These are phyloP conservation scores for Pseudopipra pipra DNA, from an alignment of 2,113 vertebrate genomes.

Conservation along the genomic window DNA sequence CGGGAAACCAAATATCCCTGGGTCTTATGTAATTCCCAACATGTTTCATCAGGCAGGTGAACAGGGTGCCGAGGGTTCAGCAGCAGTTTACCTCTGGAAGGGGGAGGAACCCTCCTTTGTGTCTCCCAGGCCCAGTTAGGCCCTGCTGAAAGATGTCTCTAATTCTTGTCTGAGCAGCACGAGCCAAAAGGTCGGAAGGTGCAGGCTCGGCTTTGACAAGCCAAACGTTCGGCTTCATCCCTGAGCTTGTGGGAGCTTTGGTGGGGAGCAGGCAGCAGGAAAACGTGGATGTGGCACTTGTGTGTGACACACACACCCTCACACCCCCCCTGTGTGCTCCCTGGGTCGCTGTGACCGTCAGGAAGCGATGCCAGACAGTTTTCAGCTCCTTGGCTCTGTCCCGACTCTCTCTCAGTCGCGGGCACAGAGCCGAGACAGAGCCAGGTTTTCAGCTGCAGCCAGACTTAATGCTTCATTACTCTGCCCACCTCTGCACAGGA, in stretches of 20 bases:
- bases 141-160: conserved; percentile 49
- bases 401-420: background rate
- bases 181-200: conserved; percentile 14
- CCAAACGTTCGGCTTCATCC: conserved; percentile 23
- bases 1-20: background rate
- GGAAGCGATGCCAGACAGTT: conserved; percentile 58
- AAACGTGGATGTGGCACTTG: background rate
- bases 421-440: conserved; percentile 67
- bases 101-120: conserved; percentile 3
- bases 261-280: background rate
- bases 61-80: conserved; percentile 5
- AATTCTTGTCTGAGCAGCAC: background rate
- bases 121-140: background rate
- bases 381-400: conserved; percentile 33
- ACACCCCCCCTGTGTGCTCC: background rate
- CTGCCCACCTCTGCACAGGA: conserved; percentile 69
- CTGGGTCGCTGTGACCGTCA: background rate
- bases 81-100: background rate
- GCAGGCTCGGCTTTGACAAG: background rate
- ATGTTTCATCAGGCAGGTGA: conserved; percentile 40
- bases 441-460: conserved; percentile 53
- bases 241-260: background rate
- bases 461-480: conserved; percentile 75
- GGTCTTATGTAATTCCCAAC: conserved; percentile 20
- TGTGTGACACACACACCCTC: background rate